Evolutionary conservation across 2,113 vertebrate species (phyloP).

Genomic region (Corvus cornix): DNA sequence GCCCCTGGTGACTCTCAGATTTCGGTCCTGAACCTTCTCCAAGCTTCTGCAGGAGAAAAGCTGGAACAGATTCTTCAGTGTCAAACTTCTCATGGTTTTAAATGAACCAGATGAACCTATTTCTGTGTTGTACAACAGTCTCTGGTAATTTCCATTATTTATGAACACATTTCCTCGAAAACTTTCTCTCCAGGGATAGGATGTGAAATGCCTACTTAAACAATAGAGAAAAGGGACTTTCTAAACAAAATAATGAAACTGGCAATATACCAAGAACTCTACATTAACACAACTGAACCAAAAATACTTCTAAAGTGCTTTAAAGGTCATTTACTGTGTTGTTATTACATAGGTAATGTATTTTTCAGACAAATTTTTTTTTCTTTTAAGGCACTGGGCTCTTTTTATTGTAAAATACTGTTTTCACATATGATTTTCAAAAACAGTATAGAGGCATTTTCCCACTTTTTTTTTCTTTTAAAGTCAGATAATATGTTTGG

Average conservation of each 20-base stretch:
- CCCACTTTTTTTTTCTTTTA: neutral
- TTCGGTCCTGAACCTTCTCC: neutral
- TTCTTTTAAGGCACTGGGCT: neutral
- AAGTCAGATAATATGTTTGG: neutral
- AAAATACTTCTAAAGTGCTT: conserved; percentile 12
- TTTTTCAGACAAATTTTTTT: neutral
- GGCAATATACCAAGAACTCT: conserved; percentile 14
- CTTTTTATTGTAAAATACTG: neutral
- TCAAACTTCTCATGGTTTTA: neutral
- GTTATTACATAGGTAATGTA: neutral
- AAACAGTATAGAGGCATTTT: neutral
- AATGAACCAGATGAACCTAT: neutral
- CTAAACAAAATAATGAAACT: conserved; percentile 50
- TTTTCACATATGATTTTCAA: neutral
- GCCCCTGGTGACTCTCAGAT: neutral
- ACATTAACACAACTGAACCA: neutral
- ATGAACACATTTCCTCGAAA: conserved; percentile 30
- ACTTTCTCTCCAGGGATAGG: conserved; percentile 43
- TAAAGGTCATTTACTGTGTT: neutral
- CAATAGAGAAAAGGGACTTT: conserved; percentile 56
- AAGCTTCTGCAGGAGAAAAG: neutral
- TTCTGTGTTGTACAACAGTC: neutral
- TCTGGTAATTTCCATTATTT: conserved; percentile 62
- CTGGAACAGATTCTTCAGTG: neutral
- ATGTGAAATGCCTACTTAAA: conserved; percentile 48